Conservation (phyloP, 2,888 invertebrate species). For the Amphimallon solstitiale region DNA sequence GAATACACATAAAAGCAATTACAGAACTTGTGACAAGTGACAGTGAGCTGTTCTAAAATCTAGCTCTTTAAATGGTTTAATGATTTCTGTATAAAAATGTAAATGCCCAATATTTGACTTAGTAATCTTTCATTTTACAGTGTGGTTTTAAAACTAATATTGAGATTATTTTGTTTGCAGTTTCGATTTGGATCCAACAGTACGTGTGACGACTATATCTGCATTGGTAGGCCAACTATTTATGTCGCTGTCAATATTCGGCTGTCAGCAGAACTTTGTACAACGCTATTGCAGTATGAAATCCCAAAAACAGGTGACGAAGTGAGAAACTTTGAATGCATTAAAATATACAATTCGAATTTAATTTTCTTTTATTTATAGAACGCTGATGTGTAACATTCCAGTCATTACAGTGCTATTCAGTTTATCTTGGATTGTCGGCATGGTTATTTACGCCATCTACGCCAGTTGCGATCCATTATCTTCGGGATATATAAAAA, state of each 20-base stretch:
- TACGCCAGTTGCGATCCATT: constrained; percentile 88
- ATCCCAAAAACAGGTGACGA: constrained; percentile 73
- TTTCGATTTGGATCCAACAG: constrained; percentile 75
- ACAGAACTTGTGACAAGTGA: too few relatives aligned
- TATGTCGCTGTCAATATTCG: constrained; percentile 89
- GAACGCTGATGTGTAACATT: constrained; percentile 80
- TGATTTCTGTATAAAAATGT: too few relatives aligned
- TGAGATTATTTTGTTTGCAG: constrained; percentile 59
- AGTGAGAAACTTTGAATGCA: constrained; percentile 63
- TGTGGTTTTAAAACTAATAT: too few relatives aligned
- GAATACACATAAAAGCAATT: too few relatives aligned
- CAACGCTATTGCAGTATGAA: constrained; percentile 87
- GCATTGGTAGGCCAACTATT: constrained; percentile 85
- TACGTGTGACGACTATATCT: constrained; percentile 81
- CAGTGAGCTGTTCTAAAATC: too few relatives aligned
- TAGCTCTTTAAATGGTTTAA: too few relatives aligned
- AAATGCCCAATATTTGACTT: too few relatives aligned
- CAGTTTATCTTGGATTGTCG: constrained; percentile 85
- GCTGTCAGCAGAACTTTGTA: constrained; percentile 89
- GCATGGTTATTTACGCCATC: constrained; percentile 86
- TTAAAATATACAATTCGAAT: constrained; percentile 17
- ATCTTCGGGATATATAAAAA: constrained; percentile 76
- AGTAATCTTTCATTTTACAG: too few relatives aligned
- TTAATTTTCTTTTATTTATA: constrained; percentile 58
- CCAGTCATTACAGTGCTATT: constrained; percentile 83